Evolutionary conservation across 2,797 vertebrate species (phyloP).

Genomic region (Aselliscus stoliczkanus): DNA sequence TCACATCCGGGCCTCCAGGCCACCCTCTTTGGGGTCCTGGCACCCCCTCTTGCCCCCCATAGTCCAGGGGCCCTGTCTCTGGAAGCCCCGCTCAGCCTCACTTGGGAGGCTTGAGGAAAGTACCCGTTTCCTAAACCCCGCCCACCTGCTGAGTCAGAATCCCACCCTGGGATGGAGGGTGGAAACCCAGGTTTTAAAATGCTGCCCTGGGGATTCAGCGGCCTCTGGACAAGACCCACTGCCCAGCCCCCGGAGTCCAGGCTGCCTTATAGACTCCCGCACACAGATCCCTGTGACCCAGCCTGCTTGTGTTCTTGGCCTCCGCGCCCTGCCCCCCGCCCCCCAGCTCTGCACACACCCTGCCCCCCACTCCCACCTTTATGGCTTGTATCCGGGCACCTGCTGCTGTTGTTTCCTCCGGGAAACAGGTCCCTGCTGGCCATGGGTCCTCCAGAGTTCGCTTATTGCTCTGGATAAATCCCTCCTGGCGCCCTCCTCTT

Average conservation of each 20-base stretch:
- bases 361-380: no score
- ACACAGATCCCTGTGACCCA: neutral
- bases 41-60: no score
- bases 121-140: neutral
- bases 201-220: neutral
- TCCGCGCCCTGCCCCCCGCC: neutral
- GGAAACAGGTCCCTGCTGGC: neutral
- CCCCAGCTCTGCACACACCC: neutral
- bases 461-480: neutral
- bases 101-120: neutral
- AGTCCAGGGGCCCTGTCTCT: neutral
- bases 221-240: neutral
- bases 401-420: neutral
- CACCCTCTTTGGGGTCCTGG: no score
- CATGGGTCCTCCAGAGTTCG: neutral
- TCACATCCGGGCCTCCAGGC: neutral
- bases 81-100: neutral
- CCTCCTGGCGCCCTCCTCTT: neutral
- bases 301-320: neutral
- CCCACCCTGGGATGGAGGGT: neutral
- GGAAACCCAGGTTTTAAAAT: neutral
- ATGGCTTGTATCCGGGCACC: neutral
- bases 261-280: neutral
- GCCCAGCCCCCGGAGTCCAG: neutral
- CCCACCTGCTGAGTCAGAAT: neutral